Conservation (phyloP, 2,888 invertebrate genomes). For the Eristalinus sepulchralis region DNA sequence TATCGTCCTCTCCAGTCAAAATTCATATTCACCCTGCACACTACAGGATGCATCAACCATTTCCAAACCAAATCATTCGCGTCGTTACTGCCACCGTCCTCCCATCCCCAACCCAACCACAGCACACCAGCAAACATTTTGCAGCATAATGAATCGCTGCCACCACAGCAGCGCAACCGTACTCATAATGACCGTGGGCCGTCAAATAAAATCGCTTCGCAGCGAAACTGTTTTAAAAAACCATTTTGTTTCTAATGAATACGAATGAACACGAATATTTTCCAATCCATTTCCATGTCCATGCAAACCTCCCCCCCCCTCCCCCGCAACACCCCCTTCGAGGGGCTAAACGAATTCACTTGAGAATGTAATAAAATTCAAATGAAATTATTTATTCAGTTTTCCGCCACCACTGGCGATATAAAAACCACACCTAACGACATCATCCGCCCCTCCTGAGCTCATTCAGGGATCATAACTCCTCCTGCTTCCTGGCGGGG, state of each 20-base stretch:
- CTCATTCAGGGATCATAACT: not conserved
- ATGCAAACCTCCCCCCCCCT: not conserved
- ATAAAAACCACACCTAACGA: conserved; percentile 26
- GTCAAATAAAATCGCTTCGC: not conserved
- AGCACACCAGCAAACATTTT: not conserved
- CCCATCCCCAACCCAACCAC: too few species aligned
- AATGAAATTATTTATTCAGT: conserved; percentile 1
- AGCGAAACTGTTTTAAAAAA: not conserved
- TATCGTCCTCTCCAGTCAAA: too few species aligned
- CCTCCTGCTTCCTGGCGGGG: not conserved
- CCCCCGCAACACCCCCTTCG: not conserved
- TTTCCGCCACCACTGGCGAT: conserved; percentile 1
- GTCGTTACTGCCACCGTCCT: too few species aligned
- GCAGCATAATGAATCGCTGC: not conserved
- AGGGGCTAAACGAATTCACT: not conserved
- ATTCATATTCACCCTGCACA: too few species aligned
- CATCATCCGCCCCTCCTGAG: not conserved
- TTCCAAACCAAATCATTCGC: not conserved
- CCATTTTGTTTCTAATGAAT: not conserved
- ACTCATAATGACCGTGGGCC: not conserved
- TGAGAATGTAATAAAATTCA: conserved; percentile 5
- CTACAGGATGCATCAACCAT: not conserved
- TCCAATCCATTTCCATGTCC: not conserved
- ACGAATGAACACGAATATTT: not conserved
- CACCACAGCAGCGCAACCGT: not conserved